Evolutionary conservation across 2,888 invertebrate genomes (phyloP).

Genomic region (Mesorhabditis belari): DNA sequence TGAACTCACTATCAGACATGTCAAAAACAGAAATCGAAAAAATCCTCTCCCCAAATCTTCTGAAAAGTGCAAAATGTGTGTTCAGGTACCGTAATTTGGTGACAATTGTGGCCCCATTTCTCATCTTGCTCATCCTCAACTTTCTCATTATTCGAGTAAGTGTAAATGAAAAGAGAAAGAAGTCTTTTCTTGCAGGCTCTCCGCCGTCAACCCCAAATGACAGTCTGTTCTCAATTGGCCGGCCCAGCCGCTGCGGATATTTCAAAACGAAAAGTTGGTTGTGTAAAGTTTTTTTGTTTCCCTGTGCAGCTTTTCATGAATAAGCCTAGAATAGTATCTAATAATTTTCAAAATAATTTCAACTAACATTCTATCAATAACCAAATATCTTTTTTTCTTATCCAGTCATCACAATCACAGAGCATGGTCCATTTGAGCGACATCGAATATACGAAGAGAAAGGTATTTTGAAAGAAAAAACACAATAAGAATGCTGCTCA

Average conservation of each 20-base stretch:
- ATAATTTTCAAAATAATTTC: background rate
- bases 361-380: background rate
- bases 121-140: slow-evolving; percentile 43
- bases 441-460: slow-evolving; percentile 15
- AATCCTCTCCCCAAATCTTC: slow-evolving; percentile 5
- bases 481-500: too few species aligned
- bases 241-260: background rate
- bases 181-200: background rate
- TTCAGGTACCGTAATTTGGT: slow-evolving; percentile 50
- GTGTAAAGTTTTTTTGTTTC: background rate
- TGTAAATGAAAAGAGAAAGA: background rate
- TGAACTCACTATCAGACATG: too few species aligned
- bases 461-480: too few species aligned
- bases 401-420: background rate
- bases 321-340: background rate
- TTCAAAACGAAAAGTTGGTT: background rate
- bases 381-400: background rate
- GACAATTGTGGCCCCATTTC: slow-evolving; percentile 49
- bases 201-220: background rate
- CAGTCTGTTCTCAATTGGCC: background rate
- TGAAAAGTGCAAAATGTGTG: background rate
- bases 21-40: too few species aligned
- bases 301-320: background rate
- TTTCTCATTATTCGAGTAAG: slow-evolving; percentile 31
- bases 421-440: slow-evolving; percentile 1